A percentile compares a stretch with the other conserved stretches of the same genome.
These are phyloP conservation scores for Pseudorasbora parva DNA, from an alignment of 2,113 vertebrate genomes.

Conservation along the genomic window DNA sequence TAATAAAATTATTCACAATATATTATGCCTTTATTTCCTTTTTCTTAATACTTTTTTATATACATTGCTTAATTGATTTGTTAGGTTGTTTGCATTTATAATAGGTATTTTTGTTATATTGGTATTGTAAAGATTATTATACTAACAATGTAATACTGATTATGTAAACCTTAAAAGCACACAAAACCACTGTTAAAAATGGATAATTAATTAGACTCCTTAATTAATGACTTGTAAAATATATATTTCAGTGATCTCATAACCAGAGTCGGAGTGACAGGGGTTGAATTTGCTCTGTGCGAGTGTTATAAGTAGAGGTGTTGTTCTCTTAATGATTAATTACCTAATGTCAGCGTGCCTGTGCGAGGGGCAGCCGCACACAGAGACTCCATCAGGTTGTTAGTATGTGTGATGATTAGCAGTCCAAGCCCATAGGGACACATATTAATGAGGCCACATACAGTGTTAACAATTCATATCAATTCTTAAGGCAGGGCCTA, in stretches of 20 bases:
- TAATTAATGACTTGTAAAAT: neutral
- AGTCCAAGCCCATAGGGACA: slow-evolving; percentile 45
- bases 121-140: neutral
- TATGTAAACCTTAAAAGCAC: neutral
- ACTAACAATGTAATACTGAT: neutral
- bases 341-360: slow-evolving; percentile 19
- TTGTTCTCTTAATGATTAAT: slow-evolving; percentile 51
- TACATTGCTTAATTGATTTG: neutral
- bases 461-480: slow-evolving; percentile 57
- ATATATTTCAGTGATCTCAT: neutral
- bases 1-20: neutral
- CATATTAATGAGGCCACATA: slow-evolving; percentile 55
- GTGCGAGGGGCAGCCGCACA: neutral
- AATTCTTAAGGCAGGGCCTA: slow-evolving; percentile 53
- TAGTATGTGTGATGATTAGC: slow-evolving; percentile 49
- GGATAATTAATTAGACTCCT: neutral
- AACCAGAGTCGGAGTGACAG: neutral
- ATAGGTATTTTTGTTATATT: neutral
- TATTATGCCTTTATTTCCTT: neutral
- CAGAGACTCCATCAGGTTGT: slow-evolving; percentile 35
- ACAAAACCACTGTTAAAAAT: neutral
- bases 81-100: neutral
- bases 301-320: slow-evolving; percentile 37
- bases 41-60: neutral
- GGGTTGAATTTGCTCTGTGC: neutral